Evolutionary conservation across 2,113 vertebrate species (phyloP).

Genomic region (Notarius quadriscutis): DNA sequence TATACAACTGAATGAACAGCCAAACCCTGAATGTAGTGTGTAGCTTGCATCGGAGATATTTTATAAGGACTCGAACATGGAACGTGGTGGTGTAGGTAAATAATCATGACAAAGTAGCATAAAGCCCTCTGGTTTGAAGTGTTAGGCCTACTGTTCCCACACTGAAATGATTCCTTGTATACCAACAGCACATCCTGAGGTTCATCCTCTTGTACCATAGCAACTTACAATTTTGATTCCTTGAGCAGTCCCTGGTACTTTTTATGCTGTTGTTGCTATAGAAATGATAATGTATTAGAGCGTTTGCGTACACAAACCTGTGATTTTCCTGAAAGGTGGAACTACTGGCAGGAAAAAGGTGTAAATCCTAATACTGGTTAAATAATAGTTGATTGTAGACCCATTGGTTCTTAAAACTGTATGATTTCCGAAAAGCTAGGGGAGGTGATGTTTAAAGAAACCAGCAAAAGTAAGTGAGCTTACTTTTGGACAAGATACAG

Average conservation of each 20-base stretch:
- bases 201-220: not conserved
- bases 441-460: no score
- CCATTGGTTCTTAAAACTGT: not conserved
- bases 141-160: not conserved
- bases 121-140: not conserved
- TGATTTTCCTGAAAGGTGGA: not conserved
- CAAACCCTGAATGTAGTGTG: no score
- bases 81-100: not conserved
- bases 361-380: not conserved
- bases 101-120: not conserved
- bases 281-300: not conserved
- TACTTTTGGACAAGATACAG: no score
- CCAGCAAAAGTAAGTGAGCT: no score
- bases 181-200: no score
- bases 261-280: not conserved
- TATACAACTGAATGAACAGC: no score
- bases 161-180: not conserved
- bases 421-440: not conserved
- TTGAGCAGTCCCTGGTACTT: not conserved
- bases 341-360: no score
- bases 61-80: no score
- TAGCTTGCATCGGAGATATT: no score
- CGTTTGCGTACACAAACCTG: not conserved
- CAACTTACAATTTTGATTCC: not conserved
- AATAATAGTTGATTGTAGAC: not conserved